These are phyloP conservation scores for Pseudomyrmex flavicornis DNA, from an alignment of 1,140 invertebrate genomes.

Conservation along the genomic window DNA sequence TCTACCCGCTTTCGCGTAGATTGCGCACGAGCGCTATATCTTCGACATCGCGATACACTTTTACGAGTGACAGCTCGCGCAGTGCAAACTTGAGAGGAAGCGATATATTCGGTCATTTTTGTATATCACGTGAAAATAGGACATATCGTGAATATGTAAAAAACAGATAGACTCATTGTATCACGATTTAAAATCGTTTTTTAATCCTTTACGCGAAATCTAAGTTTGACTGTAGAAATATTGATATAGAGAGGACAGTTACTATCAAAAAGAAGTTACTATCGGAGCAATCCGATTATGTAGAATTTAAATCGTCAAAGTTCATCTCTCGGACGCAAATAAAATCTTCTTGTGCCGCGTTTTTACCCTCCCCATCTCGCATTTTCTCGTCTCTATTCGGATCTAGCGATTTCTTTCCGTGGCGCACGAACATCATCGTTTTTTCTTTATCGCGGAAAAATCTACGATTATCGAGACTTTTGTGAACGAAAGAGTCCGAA, in stretches of 20 bases:
- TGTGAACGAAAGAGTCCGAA: not conserved
- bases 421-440: not conserved
- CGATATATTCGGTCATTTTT: slow-evolving; percentile 15
- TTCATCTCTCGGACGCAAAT: slow-evolving; percentile 24
- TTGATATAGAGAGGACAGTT: slow-evolving; percentile 4
- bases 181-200: not conserved
- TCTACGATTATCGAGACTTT: slow-evolving; percentile 52
- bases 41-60: slow-evolving; percentile 45
- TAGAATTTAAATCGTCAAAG: slow-evolving; percentile 58
- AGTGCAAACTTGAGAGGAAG: not conserved
- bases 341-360: slow-evolving; percentile 15
- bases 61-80: slow-evolving; percentile 30
- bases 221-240: slow-evolving; percentile 20
- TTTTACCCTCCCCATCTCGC: not conserved
- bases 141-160: not conserved
- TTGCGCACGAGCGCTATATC: slow-evolving; percentile 19
- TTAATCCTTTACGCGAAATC: slow-evolving; percentile 18
- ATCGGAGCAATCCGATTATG: slow-evolving; percentile 27
- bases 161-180: not conserved
- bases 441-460: slow-evolving; percentile 41
- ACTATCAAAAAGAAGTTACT: slow-evolving; percentile 29
- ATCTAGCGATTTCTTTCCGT: slow-evolving; percentile 34
- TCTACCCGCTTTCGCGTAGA: slow-evolving; percentile 31
- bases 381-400: not conserved
- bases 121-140: not conserved